Percentiles rank a stretch among this genome's conserved stretches.
Evolutionary conservation across 2,113 vertebrate species (phyloP).

Genomic region (Bucco capensis): DNA sequence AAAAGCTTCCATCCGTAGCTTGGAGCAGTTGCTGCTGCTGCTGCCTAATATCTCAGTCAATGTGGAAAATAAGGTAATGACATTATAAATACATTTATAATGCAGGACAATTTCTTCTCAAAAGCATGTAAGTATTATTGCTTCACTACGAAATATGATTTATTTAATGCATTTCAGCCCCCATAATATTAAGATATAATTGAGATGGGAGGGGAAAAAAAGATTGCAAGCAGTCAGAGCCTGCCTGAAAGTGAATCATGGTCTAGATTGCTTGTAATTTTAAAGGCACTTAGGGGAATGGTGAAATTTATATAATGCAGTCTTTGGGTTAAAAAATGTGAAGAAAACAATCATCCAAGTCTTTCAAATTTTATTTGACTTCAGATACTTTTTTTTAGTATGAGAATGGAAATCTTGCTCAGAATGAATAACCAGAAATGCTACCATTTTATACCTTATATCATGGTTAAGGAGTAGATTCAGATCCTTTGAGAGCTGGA

Average conservation of each 20-base stretch:
- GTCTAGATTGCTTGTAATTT: slow-evolving; percentile 77
- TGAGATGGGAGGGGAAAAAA: slow-evolving; percentile 49
- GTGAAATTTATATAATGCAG: slow-evolving; percentile 73
- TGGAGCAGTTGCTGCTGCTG: slow-evolving; percentile 46
- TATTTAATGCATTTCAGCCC: slow-evolving; percentile 77
- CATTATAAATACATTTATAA: slow-evolving; percentile 76
- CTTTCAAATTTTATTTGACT: slow-evolving; percentile 58
- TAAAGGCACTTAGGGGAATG: slow-evolving; percentile 75
- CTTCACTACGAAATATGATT: slow-evolving; percentile 74
- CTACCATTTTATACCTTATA: background rate
- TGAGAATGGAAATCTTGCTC: background rate
- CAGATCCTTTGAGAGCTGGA: background rate
- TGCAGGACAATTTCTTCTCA: slow-evolving; percentile 66
- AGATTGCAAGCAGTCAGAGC: slow-evolving; percentile 47
- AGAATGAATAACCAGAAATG: background rate
- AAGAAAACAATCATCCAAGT: slow-evolving; percentile 59
- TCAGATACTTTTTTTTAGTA: background rate
- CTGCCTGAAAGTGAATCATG: slow-evolving; percentile 67
- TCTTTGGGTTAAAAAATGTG: slow-evolving; percentile 66
- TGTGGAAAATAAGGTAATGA: slow-evolving; percentile 70
- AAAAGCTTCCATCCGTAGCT: slow-evolving; percentile 66
- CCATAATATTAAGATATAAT: slow-evolving; percentile 77
- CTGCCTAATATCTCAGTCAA: slow-evolving; percentile 62
- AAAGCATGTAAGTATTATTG: slow-evolving; percentile 73
- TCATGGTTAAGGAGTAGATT: background rate